Evolutionary conservation across 2,113 vertebrate species (phyloP).

Genomic region (Typhlomys cinereus): DNA sequence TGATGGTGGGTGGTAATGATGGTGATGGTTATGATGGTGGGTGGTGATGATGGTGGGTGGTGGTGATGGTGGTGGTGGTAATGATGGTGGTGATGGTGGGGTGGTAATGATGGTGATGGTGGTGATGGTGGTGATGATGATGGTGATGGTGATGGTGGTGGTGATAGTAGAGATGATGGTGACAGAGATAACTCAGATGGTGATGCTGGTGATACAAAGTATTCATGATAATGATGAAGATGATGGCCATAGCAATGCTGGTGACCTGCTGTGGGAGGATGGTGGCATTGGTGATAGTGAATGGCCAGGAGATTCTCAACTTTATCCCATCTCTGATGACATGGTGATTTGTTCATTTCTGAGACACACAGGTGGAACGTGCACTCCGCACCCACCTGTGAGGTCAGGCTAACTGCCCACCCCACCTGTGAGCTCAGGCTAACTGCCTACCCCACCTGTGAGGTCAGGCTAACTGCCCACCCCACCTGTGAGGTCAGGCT

Average conservation of each 20-base stretch:
- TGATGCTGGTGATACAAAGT: background rate
- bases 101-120: fast-evolving
- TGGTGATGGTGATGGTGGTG: background rate
- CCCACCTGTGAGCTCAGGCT: background rate
- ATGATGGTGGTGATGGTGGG: no score
- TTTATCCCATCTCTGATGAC: background rate
- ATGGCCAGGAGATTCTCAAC: background rate
- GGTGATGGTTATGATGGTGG: background rate
- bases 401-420: no score
- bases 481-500: no score
- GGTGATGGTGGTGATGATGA: background rate
- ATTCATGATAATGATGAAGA: background rate
- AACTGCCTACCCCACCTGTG: no score
- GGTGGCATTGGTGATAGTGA: background rate
- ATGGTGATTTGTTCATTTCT: background rate
- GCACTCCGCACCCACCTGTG: background rate
- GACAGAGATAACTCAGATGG: no score
- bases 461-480: no score
- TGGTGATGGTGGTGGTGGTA: background rate
- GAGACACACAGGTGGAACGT: no score
- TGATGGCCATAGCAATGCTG: background rate
- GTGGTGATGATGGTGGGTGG: no score
- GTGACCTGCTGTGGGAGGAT: background rate
- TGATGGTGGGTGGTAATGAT: background rate
- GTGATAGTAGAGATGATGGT: background rate